These are phyloP conservation scores for Trimorus sp. DNA, from an alignment of 2,888 invertebrate species.

Conservation along the genomic window DNA sequence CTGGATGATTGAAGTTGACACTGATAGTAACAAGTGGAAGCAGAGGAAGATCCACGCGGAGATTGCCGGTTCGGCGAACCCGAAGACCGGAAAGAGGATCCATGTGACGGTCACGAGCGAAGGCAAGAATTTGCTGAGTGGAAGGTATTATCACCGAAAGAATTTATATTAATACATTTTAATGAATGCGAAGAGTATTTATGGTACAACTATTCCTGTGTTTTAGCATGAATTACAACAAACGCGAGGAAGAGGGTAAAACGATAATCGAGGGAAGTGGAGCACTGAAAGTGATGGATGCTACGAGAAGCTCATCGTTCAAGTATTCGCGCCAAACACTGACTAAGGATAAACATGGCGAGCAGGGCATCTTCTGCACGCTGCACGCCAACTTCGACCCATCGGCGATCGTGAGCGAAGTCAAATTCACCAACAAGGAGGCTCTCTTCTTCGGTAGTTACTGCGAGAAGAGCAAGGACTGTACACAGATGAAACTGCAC, in stretches of 20 bases:
- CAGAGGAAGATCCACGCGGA: constrained; percentile 86
- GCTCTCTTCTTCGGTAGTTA: constrained; percentile 87
- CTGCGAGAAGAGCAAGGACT: constrained; percentile 91
- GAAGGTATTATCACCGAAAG: constrained; percentile 82
- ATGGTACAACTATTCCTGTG: no score
- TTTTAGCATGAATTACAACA: constrained; percentile 86
- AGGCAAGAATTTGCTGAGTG: constrained; percentile 86
- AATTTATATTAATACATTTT: background rate
- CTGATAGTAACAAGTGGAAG: constrained; percentile 86
- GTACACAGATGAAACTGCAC: constrained; percentile 88
- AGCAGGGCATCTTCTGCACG: constrained; percentile 86
- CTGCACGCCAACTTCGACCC: constrained; percentile 87
- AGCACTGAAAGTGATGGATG: constrained; percentile 86
- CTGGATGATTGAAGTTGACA: constrained; percentile 84
- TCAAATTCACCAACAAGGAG: constrained; percentile 88
- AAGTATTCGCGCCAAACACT: constrained; percentile 87
- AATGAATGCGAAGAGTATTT: background rate
- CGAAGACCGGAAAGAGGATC: constrained; percentile 85
- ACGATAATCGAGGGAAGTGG: constrained; percentile 90
- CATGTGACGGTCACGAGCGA: constrained; percentile 85
- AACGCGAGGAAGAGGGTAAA: constrained; percentile 85
- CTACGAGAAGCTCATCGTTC: constrained; percentile 87
- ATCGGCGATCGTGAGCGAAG: constrained; percentile 87
- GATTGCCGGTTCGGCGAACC: constrained; percentile 84
- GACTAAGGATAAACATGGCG: constrained; percentile 84